Percentiles rank a stretch among this genome's conserved stretches.
Evolutionary conservation across 2,888 invertebrate genomes (phyloP).

Genomic region (Amiota communis): DNA sequence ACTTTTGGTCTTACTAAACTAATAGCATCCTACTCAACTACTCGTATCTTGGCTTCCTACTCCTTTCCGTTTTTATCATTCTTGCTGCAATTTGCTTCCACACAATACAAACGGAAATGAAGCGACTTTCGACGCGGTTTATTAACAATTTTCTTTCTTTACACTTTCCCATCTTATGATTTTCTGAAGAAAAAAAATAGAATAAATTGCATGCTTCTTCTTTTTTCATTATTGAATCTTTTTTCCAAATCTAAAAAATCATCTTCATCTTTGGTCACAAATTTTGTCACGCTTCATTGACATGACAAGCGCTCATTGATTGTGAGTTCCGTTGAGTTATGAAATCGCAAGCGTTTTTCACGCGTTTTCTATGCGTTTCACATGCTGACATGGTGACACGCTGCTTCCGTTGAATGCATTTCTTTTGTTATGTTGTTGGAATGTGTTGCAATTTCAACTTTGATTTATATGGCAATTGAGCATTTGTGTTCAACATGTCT

Average conservation of each 20-base stretch:
- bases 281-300: background rate
- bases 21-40: background rate
- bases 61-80: background rate
- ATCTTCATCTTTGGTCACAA: background rate
- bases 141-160: background rate
- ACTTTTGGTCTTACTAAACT: background rate
- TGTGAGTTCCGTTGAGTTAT: too few relatives aligned
- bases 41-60: background rate
- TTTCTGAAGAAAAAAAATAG: background rate
- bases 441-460: background rate
- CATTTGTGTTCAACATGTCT: too few relatives aligned
- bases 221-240: background rate
- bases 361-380: conserved; percentile 5
- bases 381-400: background rate
- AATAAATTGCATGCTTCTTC: background rate
- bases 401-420: background rate
- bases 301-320: background rate
- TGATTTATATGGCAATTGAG: conserved; percentile 18
- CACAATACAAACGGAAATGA: conserved; percentile 2
- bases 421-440: background rate
- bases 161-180: background rate
- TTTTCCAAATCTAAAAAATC: background rate
- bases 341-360: background rate
- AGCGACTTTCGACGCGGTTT: background rate
- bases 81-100: background rate